Conservation (phyloP, 1,140 invertebrate species). For the Eupristina koningsbergeri region DNA sequence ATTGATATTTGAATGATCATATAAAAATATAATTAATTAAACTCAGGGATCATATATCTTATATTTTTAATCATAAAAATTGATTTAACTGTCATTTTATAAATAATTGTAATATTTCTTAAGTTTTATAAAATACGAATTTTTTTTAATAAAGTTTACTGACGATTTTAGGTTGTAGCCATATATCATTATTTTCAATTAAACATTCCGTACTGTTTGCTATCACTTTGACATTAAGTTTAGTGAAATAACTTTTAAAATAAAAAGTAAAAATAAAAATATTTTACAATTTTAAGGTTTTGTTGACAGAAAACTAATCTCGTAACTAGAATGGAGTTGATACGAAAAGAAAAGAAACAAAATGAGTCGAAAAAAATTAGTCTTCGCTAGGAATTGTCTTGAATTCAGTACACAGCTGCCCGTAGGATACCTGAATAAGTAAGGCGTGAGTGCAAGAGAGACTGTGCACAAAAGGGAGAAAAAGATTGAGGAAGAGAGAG, state of each 20-base stretch:
- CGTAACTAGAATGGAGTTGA: not conserved
- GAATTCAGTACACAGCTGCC: not conserved
- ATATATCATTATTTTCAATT: not conserved
- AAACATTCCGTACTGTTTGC: not conserved
- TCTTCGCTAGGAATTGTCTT: not conserved
- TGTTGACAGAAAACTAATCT: conserved; percentile 19
- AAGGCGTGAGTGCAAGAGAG: no score
- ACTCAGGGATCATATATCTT: no score
- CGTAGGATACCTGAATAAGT: not conserved
- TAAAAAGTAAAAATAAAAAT: not conserved
- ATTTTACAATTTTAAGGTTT: not conserved
- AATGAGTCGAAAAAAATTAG: not conserved
- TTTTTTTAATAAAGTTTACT: no score
- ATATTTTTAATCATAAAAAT: no score
- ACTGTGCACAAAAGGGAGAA: no score
- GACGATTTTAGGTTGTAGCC: no score
- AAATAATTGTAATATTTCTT: no score
- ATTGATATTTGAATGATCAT: no score
- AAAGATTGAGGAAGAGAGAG: no score
- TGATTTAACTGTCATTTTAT: no score
- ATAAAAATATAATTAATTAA: no score
- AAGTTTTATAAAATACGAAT: no score
- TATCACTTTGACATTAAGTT: not conserved
- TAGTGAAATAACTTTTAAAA: not conserved
- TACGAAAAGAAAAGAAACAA: not conserved